These are phyloP conservation scores for Melanotaenia parkinsoni DNA, from an alignment of 2,797 vertebrate species.

Conservation along the genomic window DNA sequence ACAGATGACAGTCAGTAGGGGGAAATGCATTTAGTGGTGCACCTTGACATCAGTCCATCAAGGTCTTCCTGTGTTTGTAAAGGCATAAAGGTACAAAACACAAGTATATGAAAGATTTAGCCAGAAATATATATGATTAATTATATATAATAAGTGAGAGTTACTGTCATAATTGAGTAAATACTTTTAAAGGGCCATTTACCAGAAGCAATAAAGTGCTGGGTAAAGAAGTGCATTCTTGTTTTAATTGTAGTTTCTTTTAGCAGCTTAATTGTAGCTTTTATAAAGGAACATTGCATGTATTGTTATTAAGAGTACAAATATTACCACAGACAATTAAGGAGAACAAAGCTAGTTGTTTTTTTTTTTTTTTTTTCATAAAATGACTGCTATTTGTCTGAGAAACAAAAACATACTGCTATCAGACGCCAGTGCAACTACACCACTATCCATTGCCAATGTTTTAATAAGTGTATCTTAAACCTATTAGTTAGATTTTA, in stretches of 20 bases:
- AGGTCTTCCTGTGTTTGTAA: constrained; percentile 1
- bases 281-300: background rate
- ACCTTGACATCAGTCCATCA: background rate
- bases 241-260: background rate
- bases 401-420: background rate
- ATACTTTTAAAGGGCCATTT: background rate
- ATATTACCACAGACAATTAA: background rate
- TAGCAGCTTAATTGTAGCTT: background rate
- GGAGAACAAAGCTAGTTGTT: background rate
- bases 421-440: background rate
- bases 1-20: background rate
- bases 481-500: background rate
- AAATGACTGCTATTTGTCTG: background rate
- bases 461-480: background rate
- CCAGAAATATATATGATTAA: background rate
- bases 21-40: background rate
- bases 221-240: background rate
- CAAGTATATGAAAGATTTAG: background rate
- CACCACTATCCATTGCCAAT: background rate
- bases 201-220: background rate
- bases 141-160: background rate
- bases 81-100: background rate
- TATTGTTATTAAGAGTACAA: background rate
- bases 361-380: too few species aligned
- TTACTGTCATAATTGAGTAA: background rate